phyloP scores from a whole-genome alignment of 2,888 invertebrate genomes.

The Atherix ibis region DNA sequence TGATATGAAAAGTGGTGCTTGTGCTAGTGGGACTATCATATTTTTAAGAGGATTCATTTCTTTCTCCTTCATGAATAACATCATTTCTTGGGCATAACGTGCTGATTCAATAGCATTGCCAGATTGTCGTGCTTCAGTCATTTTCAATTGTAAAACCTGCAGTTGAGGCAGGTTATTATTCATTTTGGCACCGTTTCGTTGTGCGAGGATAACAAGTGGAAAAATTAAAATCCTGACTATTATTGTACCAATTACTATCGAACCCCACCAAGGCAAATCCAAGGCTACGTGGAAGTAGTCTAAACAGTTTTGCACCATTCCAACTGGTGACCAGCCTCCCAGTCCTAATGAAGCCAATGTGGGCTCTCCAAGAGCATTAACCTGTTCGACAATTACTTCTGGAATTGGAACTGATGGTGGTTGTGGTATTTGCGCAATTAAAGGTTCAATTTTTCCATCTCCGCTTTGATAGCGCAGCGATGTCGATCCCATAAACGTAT shows the following conservation, averaged over 20 bases:
- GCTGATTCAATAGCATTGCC: conserved; percentile 69
- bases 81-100: conserved; percentile 59
- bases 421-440: conserved; percentile 16
- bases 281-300: conserved; percentile 68
- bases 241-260: conserved; percentile 68
- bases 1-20: conserved; percentile 83
- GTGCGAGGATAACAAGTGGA: conserved; percentile 69
- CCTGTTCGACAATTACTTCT: conserved; percentile 9
- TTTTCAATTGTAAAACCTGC: conserved; percentile 61
- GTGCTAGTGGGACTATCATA: conserved; percentile 58
- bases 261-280: conserved; percentile 87
- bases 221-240: conserved; percentile 61
- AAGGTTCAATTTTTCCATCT: no score
- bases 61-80: conserved; percentile 67
- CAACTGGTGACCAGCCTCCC: conserved; percentile 68
- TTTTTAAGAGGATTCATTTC: conserved; percentile 66
- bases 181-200: conserved; percentile 67
- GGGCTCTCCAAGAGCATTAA: conserved; percentile 43
- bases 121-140: conserved; percentile 71
- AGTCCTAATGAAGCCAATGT: conserved; percentile 67
- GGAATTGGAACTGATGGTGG: conserved; percentile 10
- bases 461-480: no score
- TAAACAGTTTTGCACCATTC: conserved; percentile 61
- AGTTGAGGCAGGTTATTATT: conserved; percentile 76
- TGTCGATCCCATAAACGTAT: no score